Base-by-base conservation (phyloP, 1,140 invertebrate species). In the Caerostris darwini region DNA sequence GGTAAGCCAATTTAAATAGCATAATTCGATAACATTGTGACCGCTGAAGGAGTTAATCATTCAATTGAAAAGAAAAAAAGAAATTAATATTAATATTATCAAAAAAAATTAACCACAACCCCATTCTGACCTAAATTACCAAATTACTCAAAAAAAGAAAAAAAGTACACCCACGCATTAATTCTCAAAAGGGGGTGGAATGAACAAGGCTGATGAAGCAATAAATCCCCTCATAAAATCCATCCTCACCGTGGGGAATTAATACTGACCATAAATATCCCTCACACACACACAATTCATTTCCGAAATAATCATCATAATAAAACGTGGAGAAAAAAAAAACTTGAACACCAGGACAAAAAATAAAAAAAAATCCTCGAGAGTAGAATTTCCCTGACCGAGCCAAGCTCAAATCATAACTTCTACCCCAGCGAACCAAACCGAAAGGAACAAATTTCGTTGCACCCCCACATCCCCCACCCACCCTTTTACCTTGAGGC, bases 231-330 rank as follows among this genome's bases (percentile, higher is more conserved):
- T 59, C 82, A 85, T 58, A 85, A 85, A 85, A 19, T 19, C 56
- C n/a, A 14, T 59, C 82, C 19, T 19, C 56, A 71, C 88, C 67
- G 50, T 57, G 17, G 64, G 64, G 88, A 90, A 90, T 90, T 90
- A 90, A 90, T 77, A 71, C 88, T 17, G 53, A 12, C 50, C 88
- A 34, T 90, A 90, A 90, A 90, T 56, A 71, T 54, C 56, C 88
- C 88, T 59, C 71, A 77, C 71, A 77, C 34, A 77, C 71, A 77
- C 71, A 77, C 88, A 71, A 71, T 67, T 90, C 88, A 90, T 90
- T 90, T 90, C 58, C 64, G 67, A 71, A 90, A 90, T 90, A 90
- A 90, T 90, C 88, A 71, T 90, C 59, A 90, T 90, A 90, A 90
- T 90, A 90, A 90, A 71, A 90, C 88, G 88, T 90, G 88, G 61